Percentiles rank a stretch among this genome's conserved stretches.
Conservation (phyloP, 2,113 vertebrate genomes). For the Coregonus clupeaformis region DNA sequence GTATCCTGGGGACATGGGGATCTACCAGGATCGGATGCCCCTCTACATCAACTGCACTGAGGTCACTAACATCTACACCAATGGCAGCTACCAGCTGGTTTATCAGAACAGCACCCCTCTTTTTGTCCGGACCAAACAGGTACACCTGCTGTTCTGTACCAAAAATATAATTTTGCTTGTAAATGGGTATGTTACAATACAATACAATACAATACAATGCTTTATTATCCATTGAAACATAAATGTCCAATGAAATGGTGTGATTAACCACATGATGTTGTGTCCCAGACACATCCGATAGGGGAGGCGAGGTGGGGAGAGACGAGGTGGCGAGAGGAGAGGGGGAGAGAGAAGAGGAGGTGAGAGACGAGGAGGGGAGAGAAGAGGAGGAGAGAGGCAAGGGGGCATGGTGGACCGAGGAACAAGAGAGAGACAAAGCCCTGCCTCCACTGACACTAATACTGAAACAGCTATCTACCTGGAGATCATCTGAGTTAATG, state of each 20-base stretch:
- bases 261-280: neutral
- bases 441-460: conserved; percentile 50
- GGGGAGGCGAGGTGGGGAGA: conserved; percentile 29
- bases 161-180: neutral
- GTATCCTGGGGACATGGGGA: conserved; percentile 43
- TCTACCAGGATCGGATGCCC: conserved; percentile 67
- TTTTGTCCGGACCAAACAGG: conserved; percentile 73
- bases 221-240: neutral
- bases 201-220: neutral
- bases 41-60: conserved; percentile 78
- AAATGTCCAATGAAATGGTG: neutral
- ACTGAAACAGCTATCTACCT: conserved; percentile 71
- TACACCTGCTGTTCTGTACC: conserved; percentile 28
- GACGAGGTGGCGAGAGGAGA: neutral
- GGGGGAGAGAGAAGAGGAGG: neutral
- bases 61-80: conserved; percentile 75
- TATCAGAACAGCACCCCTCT: conserved; percentile 78
- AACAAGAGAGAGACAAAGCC: conserved; percentile 36
- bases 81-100: conserved; percentile 78
- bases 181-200: neutral
- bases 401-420: conserved; percentile 28
- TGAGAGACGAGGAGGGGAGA: conserved; percentile 47
- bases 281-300: conserved; percentile 54
- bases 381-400: conserved; percentile 34
- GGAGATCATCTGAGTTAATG: conserved; percentile 67